Percentiles rank a stretch among this genome's conserved stretches.
Evolutionary conservation across 2,888 invertebrate genomes (phyloP).

Genomic region (Diaprepes abbreviatus): DNA sequence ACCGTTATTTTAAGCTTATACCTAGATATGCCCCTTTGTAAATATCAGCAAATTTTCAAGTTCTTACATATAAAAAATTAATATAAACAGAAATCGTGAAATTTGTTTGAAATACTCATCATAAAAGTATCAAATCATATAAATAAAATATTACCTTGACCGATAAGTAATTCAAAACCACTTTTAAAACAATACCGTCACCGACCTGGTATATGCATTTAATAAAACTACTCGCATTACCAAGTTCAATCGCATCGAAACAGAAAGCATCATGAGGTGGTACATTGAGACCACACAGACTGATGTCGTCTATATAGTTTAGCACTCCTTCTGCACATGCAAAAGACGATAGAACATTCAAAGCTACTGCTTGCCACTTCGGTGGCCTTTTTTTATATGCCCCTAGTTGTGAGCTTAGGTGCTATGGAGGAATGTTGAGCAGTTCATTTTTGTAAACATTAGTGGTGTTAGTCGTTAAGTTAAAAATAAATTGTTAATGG

Average conservation of each 20-base stretch:
- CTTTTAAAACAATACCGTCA: constrained; percentile 28
- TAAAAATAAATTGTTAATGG: no score
- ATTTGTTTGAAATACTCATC: no score
- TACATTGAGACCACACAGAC: constrained; percentile 33
- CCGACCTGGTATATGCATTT: constrained; percentile 23
- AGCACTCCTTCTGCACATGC: constrained; percentile 35
- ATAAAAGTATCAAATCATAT: no score
- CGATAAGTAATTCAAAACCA: background rate
- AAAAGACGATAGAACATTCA: constrained; percentile 33
- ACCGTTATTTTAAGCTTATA: no score
- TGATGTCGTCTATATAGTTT: constrained; percentile 35
- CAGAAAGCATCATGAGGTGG: constrained; percentile 35
- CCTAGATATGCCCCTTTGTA: no score
- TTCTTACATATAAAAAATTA: no score
- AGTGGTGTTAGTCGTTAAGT: no score
- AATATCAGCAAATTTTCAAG: no score
- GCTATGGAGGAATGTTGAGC: constrained; percentile 6
- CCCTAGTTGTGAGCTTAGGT: background rate
- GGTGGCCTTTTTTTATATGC: constrained; percentile 19
- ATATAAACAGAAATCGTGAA: no score
- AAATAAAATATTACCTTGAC: no score
- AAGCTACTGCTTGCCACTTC: background rate
- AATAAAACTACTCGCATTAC: constrained; percentile 22
- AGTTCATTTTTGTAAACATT: background rate
- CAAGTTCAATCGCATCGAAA: constrained; percentile 18